A percentile compares a stretch with the other conserved stretches of the same genome.
Conservation (phyloP, 2,113 vertebrate species). For the Lampris megalopsis region DNA sequence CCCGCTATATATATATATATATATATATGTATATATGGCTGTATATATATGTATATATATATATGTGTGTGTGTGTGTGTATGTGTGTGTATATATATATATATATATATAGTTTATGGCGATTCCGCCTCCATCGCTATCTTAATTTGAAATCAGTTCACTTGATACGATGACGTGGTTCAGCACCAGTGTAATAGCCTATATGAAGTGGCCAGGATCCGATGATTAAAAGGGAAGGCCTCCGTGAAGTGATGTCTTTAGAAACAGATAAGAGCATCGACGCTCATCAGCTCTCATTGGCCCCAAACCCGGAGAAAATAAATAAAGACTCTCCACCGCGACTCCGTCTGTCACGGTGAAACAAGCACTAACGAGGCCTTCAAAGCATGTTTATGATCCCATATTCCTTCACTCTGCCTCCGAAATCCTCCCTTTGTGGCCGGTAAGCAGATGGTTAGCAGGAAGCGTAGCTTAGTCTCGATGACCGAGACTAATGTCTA, state of each 20-base stretch:
- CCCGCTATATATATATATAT: no score
- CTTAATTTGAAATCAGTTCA: constrained; percentile 33
- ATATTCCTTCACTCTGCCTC: constrained; percentile 77
- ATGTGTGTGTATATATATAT: neutral
- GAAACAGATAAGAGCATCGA: constrained; percentile 14
- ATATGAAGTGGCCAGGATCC: constrained; percentile 52
- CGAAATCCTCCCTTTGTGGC: constrained; percentile 97
- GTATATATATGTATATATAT: no score
- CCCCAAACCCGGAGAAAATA: no score
- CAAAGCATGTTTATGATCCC: constrained; percentile 82
- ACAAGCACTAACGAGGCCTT: constrained; percentile 80
- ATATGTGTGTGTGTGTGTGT: no score
- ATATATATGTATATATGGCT: no score
- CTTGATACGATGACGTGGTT: constrained; percentile 20
- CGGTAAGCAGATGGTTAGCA: constrained; percentile 98
- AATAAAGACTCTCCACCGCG: constrained; percentile 79
- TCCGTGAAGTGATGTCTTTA: constrained; percentile 79
- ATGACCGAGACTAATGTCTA: constrained; percentile 99
- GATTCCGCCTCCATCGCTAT: neutral
- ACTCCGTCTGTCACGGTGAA: constrained; percentile 84
- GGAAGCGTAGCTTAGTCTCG: constrained; percentile 93
- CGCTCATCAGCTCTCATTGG: constrained; percentile 46
- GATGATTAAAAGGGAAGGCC: constrained; percentile 78
- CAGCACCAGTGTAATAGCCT: constrained; percentile 43
- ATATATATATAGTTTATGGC: no score